phyloP scores from a whole-genome alignment of 2,888 invertebrate species.

The Anthophora plumipes region DNA sequence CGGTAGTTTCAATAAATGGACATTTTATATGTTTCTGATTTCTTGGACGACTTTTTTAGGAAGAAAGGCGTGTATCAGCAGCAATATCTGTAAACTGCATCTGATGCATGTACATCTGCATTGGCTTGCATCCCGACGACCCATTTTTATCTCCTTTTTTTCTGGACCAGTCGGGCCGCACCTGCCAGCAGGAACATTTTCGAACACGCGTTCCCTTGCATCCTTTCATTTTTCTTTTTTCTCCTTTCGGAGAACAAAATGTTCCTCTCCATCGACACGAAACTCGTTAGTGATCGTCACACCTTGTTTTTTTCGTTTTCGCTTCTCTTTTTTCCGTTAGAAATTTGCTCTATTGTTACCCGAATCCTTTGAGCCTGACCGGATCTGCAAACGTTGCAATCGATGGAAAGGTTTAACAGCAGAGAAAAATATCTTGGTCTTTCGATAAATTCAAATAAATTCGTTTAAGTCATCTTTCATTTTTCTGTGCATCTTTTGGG shows the following conservation, averaged over 20 bases:
- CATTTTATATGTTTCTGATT: neutral
- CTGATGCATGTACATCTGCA: slow-evolving; percentile 54
- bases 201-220: slow-evolving; percentile 41
- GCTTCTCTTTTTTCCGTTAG: no score
- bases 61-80: slow-evolving; percentile 28
- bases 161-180: slow-evolving; percentile 59
- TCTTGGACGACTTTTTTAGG: neutral
- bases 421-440: neutral
- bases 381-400: neutral
- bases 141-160: slow-evolving; percentile 54
- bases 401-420: neutral
- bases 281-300: slow-evolving; percentile 12
- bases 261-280: slow-evolving; percentile 25
- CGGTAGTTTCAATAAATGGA: neutral
- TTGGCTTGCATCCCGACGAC: slow-evolving; percentile 53
- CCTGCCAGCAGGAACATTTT: slow-evolving; percentile 56
- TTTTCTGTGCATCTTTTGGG: no score
- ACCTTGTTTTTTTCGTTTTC: neutral
- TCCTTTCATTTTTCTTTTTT: slow-evolving; percentile 27
- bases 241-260: neutral
- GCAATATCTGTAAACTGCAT: slow-evolving; percentile 46
- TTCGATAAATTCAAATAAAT: neutral
- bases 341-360: neutral
- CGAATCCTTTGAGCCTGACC: neutral
- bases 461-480: no score